phyloP scores from a whole-genome alignment of 2,888 invertebrate genomes.

The Halictus quadricinctus region DNA sequence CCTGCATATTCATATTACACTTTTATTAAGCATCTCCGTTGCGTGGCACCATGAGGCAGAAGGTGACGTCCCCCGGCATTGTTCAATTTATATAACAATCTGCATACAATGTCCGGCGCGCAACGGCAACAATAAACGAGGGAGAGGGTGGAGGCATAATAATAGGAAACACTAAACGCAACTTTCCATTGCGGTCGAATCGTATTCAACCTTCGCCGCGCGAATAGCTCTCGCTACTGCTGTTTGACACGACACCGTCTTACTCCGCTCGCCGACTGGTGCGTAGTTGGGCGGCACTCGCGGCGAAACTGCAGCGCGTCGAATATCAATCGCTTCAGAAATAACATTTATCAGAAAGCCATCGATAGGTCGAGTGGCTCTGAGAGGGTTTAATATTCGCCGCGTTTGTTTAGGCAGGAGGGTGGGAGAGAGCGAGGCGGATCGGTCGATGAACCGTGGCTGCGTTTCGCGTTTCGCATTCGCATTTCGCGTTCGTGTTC shows the following conservation, averaged over 20 bases:
- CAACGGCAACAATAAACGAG: neutral
- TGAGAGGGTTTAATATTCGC: slow-evolving; percentile 40
- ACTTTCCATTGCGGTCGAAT: neutral
- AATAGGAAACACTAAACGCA: neutral
- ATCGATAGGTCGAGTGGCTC: neutral
- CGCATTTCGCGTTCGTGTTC: neutral
- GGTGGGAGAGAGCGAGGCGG: neutral
- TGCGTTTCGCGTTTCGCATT: slow-evolving; percentile 39
- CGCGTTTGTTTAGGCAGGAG: slow-evolving; percentile 39
- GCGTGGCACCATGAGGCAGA: neutral
- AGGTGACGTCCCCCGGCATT: neutral
- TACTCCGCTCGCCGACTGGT: slow-evolving; percentile 15
- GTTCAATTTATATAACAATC: neutral
- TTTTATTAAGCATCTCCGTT: neutral
- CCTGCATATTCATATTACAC: neutral
- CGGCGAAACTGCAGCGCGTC: slow-evolving; percentile 10
- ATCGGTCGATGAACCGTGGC: slow-evolving; percentile 33
- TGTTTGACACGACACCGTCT: slow-evolving; percentile 32
- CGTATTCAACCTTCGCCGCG: slow-evolving; percentile 9
- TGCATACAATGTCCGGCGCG: neutral
- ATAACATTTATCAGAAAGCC: slow-evolving; percentile 27
- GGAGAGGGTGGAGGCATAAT: neutral
- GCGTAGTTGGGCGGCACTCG: neutral
- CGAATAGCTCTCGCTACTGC: slow-evolving; percentile 16
- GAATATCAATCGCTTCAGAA: slow-evolving; percentile 5